Conservation (phyloP, 2,797 vertebrate genomes). For the Basileuterus tristriatus region DNA sequence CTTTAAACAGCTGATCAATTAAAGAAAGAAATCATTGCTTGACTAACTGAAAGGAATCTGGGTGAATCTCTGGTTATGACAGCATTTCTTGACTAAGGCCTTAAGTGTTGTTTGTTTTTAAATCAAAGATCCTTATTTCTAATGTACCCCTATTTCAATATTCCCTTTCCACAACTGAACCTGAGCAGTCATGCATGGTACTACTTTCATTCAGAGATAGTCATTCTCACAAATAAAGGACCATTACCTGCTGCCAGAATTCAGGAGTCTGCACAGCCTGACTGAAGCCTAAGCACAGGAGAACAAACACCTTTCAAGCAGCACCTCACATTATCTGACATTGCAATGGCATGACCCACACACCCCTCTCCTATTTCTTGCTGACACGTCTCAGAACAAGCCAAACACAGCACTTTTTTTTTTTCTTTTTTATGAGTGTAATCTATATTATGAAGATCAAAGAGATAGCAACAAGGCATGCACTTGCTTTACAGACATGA, state of each 20-base stretch:
- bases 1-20: not conserved
- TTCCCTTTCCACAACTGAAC: not conserved
- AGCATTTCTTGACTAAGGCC: not conserved
- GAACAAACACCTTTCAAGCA: not conserved
- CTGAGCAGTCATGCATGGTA: not conserved
- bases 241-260: not conserved
- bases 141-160: not conserved
- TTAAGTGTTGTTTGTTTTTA: not conserved
- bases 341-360: not conserved
- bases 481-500: not conserved
- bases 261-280: not conserved
- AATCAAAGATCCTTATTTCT: not conserved
- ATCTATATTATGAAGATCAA: not conserved
- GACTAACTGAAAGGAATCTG: not conserved
- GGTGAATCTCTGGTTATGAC: not conserved
- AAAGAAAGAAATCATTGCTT: not conserved
- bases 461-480: not conserved
- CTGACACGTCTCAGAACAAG: not conserved
- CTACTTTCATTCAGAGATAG: not conserved
- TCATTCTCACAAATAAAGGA: not conserved
- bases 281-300: not conserved
- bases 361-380: slow-evolving; percentile 22
- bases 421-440: not conserved
- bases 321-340: slow-evolving; percentile 1
- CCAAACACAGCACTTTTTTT: not conserved